Conservation (phyloP, 2,888 invertebrate species). For the Agrilus mali region DNA sequence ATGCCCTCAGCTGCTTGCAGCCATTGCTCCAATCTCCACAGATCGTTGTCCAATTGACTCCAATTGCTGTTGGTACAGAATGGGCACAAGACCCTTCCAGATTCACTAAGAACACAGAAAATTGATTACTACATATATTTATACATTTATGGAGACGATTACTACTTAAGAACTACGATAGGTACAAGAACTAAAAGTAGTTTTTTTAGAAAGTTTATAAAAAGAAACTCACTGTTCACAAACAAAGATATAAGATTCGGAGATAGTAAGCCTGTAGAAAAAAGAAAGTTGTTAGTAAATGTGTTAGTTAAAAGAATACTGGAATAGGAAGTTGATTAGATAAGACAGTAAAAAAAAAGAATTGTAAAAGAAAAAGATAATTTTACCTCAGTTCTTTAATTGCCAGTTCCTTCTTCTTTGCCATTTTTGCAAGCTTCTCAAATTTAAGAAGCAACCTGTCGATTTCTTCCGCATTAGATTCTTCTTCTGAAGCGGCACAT, state of each 20-base stretch:
- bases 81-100: constrained; percentile 70
- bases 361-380: constrained; percentile 2
- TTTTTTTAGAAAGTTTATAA: constrained; percentile 12
- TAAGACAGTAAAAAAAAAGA: constrained; percentile 1
- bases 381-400: constrained; percentile 63
- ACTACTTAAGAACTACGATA: no score
- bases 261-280: constrained; percentile 39
- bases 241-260: constrained; percentile 43
- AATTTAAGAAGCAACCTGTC: constrained; percentile 52
- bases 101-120: constrained; percentile 41
- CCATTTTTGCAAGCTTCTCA: constrained; percentile 53
- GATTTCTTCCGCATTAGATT: constrained; percentile 54
- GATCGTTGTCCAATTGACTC: constrained; percentile 80
- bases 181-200: constrained; percentile 1
- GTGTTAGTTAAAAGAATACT: constrained; percentile 4
- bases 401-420: constrained; percentile 62
- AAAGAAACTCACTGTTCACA: constrained; percentile 44
- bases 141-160: no score
- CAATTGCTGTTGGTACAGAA: constrained; percentile 78
- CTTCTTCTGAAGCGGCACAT: constrained; percentile 52
- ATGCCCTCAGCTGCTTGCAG: constrained; percentile 75
- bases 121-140: background rate
- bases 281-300: constrained; percentile 17
- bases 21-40: constrained; percentile 88
- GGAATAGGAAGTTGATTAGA: background rate